These are phyloP conservation scores for Vollenhovia emeryi DNA, from an alignment of 1,140 invertebrate species.

Conservation along the genomic window DNA sequence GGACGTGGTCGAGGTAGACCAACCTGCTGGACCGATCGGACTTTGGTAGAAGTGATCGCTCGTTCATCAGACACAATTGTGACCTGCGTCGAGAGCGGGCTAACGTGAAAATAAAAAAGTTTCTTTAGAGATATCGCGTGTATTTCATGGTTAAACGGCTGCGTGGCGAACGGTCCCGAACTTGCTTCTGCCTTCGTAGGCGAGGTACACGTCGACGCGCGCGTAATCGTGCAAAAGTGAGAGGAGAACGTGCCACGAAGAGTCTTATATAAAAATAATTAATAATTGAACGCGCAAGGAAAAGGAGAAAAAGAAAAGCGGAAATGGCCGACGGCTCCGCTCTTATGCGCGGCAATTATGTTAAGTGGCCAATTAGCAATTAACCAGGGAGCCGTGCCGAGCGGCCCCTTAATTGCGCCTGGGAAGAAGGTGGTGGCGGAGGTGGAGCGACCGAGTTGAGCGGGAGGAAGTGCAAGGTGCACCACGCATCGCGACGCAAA, in stretches of 20 bases:
- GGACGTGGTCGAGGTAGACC: not conserved
- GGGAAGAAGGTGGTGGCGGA: constrained; percentile 53
- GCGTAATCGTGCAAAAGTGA: constrained; percentile 54
- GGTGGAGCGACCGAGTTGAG: constrained; percentile 57
- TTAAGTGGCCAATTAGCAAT: constrained; percentile 82
- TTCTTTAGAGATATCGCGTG: not conserved
- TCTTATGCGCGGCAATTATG: constrained; percentile 80
- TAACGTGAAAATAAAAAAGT: not conserved
- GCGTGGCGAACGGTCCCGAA: not conserved
- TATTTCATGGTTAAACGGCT: not conserved
- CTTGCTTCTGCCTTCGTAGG: not conserved
- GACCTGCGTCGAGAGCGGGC: not conserved
- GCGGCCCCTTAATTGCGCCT: constrained; percentile 74
- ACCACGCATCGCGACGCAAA: constrained; percentile 36
- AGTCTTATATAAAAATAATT: constrained; percentile 61
- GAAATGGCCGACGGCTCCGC: constrained; percentile 77
- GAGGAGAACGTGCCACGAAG: constrained; percentile 21
- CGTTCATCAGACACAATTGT: not conserved
- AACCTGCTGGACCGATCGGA: not conserved
- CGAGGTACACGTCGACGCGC: not conserved
- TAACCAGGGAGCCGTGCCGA: constrained; percentile 76
- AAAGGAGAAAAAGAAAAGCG: constrained; percentile 72
- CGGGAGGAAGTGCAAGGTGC: constrained; percentile 67
- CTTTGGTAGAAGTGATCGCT: constrained; percentile 17
- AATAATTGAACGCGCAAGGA: constrained; percentile 60